Base-by-base conservation (phyloP, 2,797 vertebrate species). In the Phalloptychus januarius region DNA sequence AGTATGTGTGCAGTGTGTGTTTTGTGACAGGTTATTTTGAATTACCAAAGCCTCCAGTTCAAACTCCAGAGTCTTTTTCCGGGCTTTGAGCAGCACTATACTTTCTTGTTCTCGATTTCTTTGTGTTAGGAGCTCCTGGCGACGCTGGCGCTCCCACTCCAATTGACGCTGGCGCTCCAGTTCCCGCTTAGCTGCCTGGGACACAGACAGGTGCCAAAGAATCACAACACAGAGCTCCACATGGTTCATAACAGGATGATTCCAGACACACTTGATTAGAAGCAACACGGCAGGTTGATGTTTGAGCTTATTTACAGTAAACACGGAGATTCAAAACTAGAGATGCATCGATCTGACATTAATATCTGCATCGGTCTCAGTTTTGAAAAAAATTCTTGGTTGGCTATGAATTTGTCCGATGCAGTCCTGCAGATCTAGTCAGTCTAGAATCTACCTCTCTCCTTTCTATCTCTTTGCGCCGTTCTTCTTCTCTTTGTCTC, bases 31-130 rank as follows among this genome's bases (percentile, higher is more conserved):
- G 13, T 36, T 42, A 20, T 15, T 31, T 48, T 28, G 74, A 31
- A 45, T 88, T 92, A 99, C 98, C 83, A 99, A 94, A 71, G 98
- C 97, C 88, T 99, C 98, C 87, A 99, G 93, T 85, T 99, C 98
- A 77, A 99, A 98, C 92, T 99, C 98, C 79, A 99, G 93, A 0
- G 98, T 99, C 92, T 99, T 99, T 92, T 98, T 99, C 94, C 98
- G 96, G 28, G 98, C 97, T 92, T 98, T 99, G 61, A 99, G 95
- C 71, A 98, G 95, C 79, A 98, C 98, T 23, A 99, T 99, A 83
- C 97, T 97, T 92, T 99, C 98, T 94, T 99, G 98, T 77, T 99
- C 98, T 82, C 96, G 93, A 95, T 98, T 99, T 86, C 98, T 96
- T 89, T 99, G 98, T 87, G 94, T 98, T 58, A 99, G 93, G 63